Percentiles rank a stretch among this genome's conserved stretches.
Conservation (phyloP, 2,888 invertebrate species). For the Cremastobaeus sp. region DNA sequence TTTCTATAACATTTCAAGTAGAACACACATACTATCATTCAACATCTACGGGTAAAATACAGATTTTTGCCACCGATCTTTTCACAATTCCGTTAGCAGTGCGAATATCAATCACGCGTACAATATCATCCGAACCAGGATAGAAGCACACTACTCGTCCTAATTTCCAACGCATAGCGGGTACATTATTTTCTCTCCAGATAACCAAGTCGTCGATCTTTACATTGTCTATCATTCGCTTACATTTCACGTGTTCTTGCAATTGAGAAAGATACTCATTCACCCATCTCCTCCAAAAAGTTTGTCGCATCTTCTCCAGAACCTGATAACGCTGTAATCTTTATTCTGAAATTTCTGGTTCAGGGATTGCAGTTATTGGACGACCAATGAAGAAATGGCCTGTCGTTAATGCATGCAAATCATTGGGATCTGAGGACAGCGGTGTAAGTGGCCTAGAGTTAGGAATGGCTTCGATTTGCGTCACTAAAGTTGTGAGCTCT, state of each 20-base stretch:
- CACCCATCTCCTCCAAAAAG: conserved; percentile 15
- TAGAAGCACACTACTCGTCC: background rate
- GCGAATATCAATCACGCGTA: background rate
- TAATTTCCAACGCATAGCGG: background rate
- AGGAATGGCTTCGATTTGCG: conserved; percentile 16
- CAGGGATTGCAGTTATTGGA: background rate
- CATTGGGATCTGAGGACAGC: conserved; percentile 59
- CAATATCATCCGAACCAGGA: background rate
- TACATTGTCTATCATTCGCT: background rate
- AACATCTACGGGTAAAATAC: background rate
- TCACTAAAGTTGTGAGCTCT: conserved; percentile 61
- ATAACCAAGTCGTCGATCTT: background rate
- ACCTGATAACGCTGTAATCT: background rate
- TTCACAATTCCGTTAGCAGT: background rate
- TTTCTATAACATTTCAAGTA: too few relatives aligned
- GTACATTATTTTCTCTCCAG: background rate
- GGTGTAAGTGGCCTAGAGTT: conserved; percentile 50
- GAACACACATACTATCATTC: too few relatives aligned
- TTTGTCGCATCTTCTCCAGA: conserved; percentile 7
- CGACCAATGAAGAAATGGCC: conserved; percentile 1
- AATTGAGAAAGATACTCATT: conserved; percentile 1
- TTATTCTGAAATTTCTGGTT: background rate
- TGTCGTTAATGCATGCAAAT: conserved; percentile 25
- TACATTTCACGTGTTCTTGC: background rate
- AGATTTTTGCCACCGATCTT: background rate